These are phyloP conservation scores for Zeugodacus cucurbitae DNA, from an alignment of 1,140 invertebrate species.

Conservation along the genomic window DNA sequence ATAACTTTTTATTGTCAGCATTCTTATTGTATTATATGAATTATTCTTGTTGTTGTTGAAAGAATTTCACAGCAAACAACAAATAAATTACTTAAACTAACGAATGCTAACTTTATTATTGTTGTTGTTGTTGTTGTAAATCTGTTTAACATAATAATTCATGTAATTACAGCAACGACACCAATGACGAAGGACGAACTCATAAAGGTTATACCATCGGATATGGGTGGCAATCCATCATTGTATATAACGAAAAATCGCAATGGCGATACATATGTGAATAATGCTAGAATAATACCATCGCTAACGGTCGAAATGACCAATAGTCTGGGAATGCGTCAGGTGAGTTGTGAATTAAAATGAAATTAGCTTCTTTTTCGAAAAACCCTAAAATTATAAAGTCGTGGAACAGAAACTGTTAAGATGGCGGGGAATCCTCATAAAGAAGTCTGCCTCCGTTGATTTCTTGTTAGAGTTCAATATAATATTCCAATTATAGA, in stretches of 20 bases:
- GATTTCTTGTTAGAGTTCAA: too few relatives aligned
- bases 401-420: too few relatives aligned
- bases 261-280: conserved; percentile 80
- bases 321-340: conserved; percentile 72
- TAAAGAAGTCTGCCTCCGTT: too few relatives aligned
- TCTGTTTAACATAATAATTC: conserved; percentile 36
- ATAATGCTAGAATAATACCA: conserved; percentile 80
- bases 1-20: too few relatives aligned
- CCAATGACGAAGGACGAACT: conserved; percentile 77
- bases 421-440: too few relatives aligned
- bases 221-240: conserved; percentile 82
- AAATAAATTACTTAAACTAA: conserved; percentile 2
- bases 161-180: conserved; percentile 74
- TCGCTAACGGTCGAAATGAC: conserved; percentile 74
- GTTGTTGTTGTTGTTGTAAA: neutral
- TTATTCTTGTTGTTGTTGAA: neutral
- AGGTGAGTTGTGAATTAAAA: conserved; percentile 68
- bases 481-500: too few relatives aligned
- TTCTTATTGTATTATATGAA: too few relatives aligned
- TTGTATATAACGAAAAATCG: conserved; percentile 79
- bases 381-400: too few relatives aligned
- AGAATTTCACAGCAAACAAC: neutral
- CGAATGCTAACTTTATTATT: neutral
- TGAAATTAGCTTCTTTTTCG: too few relatives aligned
- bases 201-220: conserved; percentile 74